Percentiles rank a stretch among this genome's conserved stretches.
Conservation (phyloP, 2,113 vertebrate genomes). For the Bos indicus region DNA sequence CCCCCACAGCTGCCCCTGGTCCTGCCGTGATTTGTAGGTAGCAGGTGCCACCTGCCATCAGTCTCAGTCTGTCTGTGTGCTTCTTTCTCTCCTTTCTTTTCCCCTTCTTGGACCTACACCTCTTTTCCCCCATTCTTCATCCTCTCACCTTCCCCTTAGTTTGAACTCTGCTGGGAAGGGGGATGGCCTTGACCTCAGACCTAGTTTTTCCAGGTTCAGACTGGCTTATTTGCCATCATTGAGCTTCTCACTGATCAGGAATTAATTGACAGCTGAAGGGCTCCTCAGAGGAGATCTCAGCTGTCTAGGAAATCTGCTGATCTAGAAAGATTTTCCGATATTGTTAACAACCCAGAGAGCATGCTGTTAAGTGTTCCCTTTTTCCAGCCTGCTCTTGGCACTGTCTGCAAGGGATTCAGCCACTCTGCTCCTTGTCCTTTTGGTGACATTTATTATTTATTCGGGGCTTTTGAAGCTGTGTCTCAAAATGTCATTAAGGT, state of each 20-base stretch:
- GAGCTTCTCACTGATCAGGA: slow-evolving; percentile 58
- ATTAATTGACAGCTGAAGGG: slow-evolving; percentile 36
- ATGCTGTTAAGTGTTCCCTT: slow-evolving; percentile 45
- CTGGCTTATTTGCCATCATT: slow-evolving; percentile 11
- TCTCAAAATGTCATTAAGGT: neutral
- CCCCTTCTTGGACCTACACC: too few species aligned
- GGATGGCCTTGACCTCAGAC: neutral
- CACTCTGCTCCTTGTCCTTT: slow-evolving; percentile 39
- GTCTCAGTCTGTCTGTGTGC: neutral
- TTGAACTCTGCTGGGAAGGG: neutral
- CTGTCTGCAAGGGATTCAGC: neutral
- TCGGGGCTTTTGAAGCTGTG: neutral
- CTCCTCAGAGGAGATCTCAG: neutral
- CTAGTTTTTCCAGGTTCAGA: neutral
- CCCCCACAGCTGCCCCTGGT: neutral
- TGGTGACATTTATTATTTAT: slow-evolving; percentile 29
- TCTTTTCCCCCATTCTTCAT: neutral
- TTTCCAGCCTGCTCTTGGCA: slow-evolving; percentile 23
- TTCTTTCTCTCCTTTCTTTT: neutral
- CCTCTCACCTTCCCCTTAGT: neutral
- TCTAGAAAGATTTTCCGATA: slow-evolving; percentile 46
- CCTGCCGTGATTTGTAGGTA: neutral
- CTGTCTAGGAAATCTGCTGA: slow-evolving; percentile 75
- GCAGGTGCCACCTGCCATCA: too few species aligned
- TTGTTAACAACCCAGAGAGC: slow-evolving; percentile 65